Evolutionary conservation across 2,113 vertebrate genomes (phyloP), one percentile per base, ranked within the genome.

Genomic region (Taxidea taxus): DNA sequence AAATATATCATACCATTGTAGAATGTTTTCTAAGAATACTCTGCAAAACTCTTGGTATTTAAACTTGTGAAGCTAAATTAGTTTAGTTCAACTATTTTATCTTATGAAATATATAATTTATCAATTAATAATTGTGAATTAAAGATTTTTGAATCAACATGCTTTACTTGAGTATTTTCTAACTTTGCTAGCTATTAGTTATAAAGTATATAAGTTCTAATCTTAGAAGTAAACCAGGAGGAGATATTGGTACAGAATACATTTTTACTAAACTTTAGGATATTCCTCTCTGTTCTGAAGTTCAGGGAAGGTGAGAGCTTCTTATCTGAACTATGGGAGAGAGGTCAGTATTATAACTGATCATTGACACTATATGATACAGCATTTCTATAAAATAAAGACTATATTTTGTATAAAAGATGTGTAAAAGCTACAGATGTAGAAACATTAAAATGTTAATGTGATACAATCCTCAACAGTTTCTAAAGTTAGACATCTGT

Each of bases 181-280:
- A 74, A 96, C 92, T 66, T 93, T 49, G 0, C 39, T 91, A 56
- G 39, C 56, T 98, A 70, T 97, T 98, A 97, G 96, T 97, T 97
- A 97, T 91, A 92, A 96, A 91, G 91, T 78, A 68, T 95, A 70
- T 66, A 82, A 95, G 34, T 95, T 97, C 60, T 93, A 91, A 97
- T 97, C 83, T 96, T 93, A 96, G 66, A 31, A 97, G 80, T 49
- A 97, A 98, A 98, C 82, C 81, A 98, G 18, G 20, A 74, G 31
- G 80, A 98, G 64, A 97, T 94, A 83, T 91, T 85, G 31, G 68
- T 96, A 25, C 47, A 47, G 47, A 68, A 70, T 72, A 54, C 3
- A n/a, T 58, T 82, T 96, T 91, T 89, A 70, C 25, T 54, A 75
- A 62, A 70, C 49, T 42, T 66, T 56, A 54, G 37, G 10, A 31